phyloP scores from a whole-genome alignment of 2,113 vertebrate species.

The Petrocephalus microphthalmus region DNA sequence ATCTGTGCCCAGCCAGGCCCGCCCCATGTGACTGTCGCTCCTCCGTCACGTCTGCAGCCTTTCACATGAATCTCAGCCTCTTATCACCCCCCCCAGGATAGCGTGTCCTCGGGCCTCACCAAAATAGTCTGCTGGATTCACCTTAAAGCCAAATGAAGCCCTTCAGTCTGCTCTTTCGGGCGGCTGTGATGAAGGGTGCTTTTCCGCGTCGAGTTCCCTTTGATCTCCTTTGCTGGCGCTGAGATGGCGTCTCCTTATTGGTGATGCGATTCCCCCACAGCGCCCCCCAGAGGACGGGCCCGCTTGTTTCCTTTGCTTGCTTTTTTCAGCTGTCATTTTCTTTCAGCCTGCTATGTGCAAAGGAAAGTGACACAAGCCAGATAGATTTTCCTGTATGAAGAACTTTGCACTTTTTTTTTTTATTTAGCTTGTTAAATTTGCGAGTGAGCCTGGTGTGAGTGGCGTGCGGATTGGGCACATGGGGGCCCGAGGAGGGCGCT shows the following conservation, averaged over 20 bases:
- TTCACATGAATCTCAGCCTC: background rate
- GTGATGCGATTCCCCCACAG: background rate
- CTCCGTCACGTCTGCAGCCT: background rate
- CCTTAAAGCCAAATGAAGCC: background rate
- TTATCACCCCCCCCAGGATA: background rate
- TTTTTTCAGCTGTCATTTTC: background rate
- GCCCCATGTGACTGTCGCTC: background rate
- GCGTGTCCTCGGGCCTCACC: background rate
- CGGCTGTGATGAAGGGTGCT: background rate
- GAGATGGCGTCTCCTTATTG: background rate
- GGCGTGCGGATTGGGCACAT: no score
- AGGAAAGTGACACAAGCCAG: background rate
- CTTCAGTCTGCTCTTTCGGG: background rate
- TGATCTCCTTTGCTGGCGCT: background rate
- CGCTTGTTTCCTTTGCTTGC: background rate
- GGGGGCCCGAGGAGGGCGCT: background rate
- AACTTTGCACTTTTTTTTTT: background rate
- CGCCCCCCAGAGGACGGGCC: background rate
- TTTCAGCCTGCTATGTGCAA: background rate
- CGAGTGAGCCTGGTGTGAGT: background rate
- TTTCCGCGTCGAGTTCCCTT: background rate
- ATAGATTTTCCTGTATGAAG: background rate
- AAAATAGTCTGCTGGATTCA: background rate
- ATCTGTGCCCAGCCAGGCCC: background rate
- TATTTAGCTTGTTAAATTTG: background rate